These are phyloP conservation scores for Notothenia rossii DNA, from an alignment of 2,113 vertebrate genomes.

Conservation along the genomic window DNA sequence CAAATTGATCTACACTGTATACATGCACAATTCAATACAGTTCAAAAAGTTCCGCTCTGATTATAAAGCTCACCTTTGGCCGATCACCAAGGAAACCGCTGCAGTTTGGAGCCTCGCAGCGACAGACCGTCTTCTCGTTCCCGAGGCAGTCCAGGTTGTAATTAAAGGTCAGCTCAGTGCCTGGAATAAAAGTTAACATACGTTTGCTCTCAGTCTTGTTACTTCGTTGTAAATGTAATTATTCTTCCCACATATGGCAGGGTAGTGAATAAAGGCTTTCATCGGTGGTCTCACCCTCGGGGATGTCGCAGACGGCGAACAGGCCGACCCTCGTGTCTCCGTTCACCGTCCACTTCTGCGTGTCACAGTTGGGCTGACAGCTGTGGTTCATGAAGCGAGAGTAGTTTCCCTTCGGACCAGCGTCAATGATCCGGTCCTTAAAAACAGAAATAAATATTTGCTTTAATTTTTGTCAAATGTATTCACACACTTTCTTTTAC, in stretches of 20 bases:
- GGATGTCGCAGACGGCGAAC: constrained; percentile 94
- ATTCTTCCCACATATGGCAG: not conserved
- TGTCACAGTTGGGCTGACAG: constrained; percentile 99
- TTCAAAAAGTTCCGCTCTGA: not conserved
- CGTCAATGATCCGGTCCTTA: constrained; percentile 97
- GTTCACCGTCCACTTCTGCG: constrained; percentile 98
- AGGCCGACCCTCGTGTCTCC: constrained; percentile 96
- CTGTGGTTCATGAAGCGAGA: constrained; percentile 99
- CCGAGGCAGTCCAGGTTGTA: constrained; percentile 98
- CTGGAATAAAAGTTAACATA: constrained; percentile 70
- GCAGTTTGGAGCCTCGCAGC: constrained; percentile 96
- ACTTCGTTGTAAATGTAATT: too few relatives aligned
- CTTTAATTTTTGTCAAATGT: not conserved
- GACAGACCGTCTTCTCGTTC: constrained; percentile 97
- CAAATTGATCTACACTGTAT: too few relatives aligned
- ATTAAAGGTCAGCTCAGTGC: constrained; percentile 97
- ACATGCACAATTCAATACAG: too few relatives aligned
- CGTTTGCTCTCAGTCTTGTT: too few relatives aligned
- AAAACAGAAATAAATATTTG: not conserved
- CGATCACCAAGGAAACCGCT: constrained; percentile 97
- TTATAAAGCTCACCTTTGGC: constrained; percentile 88
- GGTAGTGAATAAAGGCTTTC: too few relatives aligned
- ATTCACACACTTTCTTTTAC: not conserved
- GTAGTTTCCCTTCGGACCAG: constrained; percentile 97
- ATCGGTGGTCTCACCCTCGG: constrained; percentile 84